A percentile compares a stretch with the other conserved stretches of the same genome.
Conservation (phyloP, 2,113 vertebrate genomes). For the Sylvilagus bachmani region DNA sequence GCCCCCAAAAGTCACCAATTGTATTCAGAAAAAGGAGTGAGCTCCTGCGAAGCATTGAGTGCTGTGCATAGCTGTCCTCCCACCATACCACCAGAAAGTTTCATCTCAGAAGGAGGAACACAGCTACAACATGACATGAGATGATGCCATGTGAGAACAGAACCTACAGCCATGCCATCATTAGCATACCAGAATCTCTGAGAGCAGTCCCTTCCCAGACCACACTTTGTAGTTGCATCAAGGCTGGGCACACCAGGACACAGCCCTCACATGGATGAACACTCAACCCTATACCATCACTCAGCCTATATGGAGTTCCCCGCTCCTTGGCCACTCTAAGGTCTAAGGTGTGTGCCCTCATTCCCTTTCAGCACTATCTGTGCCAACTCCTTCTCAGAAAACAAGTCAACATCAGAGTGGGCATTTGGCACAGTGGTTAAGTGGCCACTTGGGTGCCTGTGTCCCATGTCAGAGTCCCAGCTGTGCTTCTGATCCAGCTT, state of each 20-base stretch:
- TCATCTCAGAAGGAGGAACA: not conserved
- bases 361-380: not conserved
- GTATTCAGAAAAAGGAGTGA: not conserved
- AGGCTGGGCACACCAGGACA: not conserved
- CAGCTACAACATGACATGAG: not conserved
- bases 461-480: not conserved
- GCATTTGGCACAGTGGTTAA: not conserved
- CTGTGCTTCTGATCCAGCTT: no score
- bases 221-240: not conserved
- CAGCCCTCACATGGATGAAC: not conserved
- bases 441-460: no score
- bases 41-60: not conserved
- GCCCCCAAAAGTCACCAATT: not conserved
- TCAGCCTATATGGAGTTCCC: not conserved
- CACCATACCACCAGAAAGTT: not conserved
- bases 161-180: not conserved
- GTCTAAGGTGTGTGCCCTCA: not conserved
- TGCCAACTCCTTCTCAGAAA: not conserved
- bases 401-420: not conserved
- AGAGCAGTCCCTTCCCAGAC: not conserved
- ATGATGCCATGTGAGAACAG: not conserved
- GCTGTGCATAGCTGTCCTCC: not conserved
- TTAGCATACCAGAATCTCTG: not conserved
- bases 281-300: not conserved
- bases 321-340: not conserved